Evolutionary conservation across 2,113 vertebrate species (phyloP).

Genomic region (Agelaius phoeniceus): DNA sequence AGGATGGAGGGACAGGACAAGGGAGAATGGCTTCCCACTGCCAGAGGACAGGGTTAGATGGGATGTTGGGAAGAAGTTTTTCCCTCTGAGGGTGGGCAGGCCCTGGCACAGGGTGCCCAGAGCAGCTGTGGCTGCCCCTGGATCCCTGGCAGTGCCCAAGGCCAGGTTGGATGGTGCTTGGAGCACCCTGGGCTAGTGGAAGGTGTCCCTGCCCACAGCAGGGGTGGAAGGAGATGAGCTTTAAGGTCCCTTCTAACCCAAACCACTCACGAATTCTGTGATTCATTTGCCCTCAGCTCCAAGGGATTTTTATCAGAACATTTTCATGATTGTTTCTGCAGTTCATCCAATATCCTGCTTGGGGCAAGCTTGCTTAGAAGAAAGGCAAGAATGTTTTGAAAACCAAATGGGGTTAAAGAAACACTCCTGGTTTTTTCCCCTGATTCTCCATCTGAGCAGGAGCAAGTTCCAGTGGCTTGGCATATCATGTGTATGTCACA

Average conservation of each 20-base stretch:
- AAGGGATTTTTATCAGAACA: background rate
- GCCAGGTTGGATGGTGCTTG: fast-evolving
- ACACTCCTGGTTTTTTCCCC: fast-evolving
- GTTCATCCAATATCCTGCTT: background rate
- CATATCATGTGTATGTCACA: fast-evolving
- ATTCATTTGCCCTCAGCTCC: background rate
- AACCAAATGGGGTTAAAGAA: background rate
- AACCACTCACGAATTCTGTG: background rate
- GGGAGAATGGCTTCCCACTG: background rate
- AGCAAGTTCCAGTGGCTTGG: background rate
- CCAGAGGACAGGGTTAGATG: background rate
- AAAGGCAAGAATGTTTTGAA: background rate
- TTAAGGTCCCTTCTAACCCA: background rate
- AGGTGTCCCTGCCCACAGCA: background rate
- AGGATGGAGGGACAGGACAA: background rate
- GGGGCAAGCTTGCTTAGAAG: background rate
- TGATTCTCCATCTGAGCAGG: background rate
- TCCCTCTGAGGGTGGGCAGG: fast-evolving
- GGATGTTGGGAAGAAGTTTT: background rate
- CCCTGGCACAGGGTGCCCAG: background rate
- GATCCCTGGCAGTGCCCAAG: background rate
- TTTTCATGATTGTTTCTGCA: background rate
- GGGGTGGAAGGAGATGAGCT: background rate
- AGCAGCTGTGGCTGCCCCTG: background rate
- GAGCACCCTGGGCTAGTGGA: background rate